Base-by-base conservation (phyloP, 2,797 vertebrate genomes). In the Tachyglossus aculeatus region DNA sequence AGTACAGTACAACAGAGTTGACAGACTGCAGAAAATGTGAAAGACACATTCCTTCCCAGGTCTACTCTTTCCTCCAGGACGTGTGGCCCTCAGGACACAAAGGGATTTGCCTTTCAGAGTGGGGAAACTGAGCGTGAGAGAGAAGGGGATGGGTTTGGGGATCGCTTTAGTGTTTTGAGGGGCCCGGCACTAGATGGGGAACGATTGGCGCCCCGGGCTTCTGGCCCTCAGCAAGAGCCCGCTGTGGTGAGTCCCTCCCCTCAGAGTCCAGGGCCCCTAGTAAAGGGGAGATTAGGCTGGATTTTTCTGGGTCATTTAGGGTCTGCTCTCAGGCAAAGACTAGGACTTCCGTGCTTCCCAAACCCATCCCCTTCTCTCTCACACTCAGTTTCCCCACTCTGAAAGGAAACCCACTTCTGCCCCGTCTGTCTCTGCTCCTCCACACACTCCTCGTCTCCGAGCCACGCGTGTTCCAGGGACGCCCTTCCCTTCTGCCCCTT, bases 181-280 rank as follows among this genome's bases (percentile, higher is more conserved):
- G 0, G 1, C n/a, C n/a, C n/a, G n/a, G 47, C 39, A 11, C 44
- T 40, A 40, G 40, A 40, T 7, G 9, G n/a, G 15, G 29, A 25
- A 1, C 8, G 31, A 44, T 14, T 32, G 21, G 7, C 2, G 27
- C 5, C 7, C 21, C 0, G 7, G 21, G 14, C 0, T 9, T 5
- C 15, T 40, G 29, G 0, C 0, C 24, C 21, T 41, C 52, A 1
- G 14, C 6, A 31, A 7, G 44, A 45, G 13, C 21, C 7, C 4
- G 5, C 22, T 2, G 1, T 21, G n/a, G 32, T 6, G 0, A 3
- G 14, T 9, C 15, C 43, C 43, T 37, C 21, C 13, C n/a, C 5
- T 0, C 14, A 13, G 25, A 11, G 16, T 29, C 36, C 1, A 0
- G 0, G 14, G 0, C 0, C 2, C 0, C 0, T 0, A 41, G 18